Base-by-base conservation (phyloP, 2,113 vertebrate genomes). In the Opisthocomus hoazin region DNA sequence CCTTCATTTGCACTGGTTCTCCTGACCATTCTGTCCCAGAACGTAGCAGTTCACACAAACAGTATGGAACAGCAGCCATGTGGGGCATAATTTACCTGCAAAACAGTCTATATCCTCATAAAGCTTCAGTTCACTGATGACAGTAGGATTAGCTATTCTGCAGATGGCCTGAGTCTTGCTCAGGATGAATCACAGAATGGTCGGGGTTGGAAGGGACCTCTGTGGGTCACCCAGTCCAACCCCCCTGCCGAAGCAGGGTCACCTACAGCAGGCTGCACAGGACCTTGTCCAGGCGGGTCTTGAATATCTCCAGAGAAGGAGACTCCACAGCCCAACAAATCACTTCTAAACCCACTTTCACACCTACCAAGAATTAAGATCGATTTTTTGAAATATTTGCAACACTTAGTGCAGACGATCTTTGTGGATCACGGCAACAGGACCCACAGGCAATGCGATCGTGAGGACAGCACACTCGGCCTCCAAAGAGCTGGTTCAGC, bases 381-480 rank as follows among this genome's bases (percentile, higher is more conserved):
- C 22, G 65, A 7, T 0, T 26, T 17, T 46, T 23, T 30, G 9
- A 88, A 53, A 29, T 21, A 74, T 48, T 81, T 87, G 51, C 39
- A 77, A 39, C 18, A 26, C 5, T 53, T 43, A 13, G 18, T 32
- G 29, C 37, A 70, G 51, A 53, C 29, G 61, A 78, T 66, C 41
- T 43, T 73, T 75, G 56, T 45, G 69, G 36, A 56, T 64, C 30
- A 23, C 9, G 14, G 54, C 64, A 84, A 18, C 0, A 73, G 13
- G 48, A 56, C 5, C 18, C 19, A 32, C 18, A 30, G 43, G 37
- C 43, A 93, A 51, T 4, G 10, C 46, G 23, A n/a, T 21, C 7
- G 3, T 45, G 39, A 54, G 87, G 30, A 73, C 11, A n/a, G n/a
- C 56, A 82, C 23, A 21, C 18, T 23, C 0, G 0, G 10, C 19